Evolutionary conservation across 2,797 vertebrate species (phyloP), one percentile per base, ranked within the genome.

Genomic region (Pitangus sulphuratus): DNA sequence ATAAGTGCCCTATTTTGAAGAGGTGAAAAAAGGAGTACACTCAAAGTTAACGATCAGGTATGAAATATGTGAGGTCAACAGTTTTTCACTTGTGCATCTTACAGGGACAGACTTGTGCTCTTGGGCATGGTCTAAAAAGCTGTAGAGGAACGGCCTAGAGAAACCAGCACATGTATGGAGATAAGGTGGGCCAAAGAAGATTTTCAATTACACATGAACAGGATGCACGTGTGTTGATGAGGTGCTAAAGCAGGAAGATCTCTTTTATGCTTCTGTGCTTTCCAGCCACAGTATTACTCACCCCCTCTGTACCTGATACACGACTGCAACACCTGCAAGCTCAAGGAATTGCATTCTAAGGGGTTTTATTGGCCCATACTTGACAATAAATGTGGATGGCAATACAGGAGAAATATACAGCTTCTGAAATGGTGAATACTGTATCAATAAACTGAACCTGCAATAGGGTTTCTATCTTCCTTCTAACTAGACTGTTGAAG

Each of bases 51-150:
- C 4, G 15, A 78, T 69, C 18, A 71, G 44, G 19, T 11, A 70
- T 4, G 14, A 93, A 70, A 66, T 39, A 62, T 0, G 1, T 0
- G 0, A 56, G 37, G 15, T 2, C n/a, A 15, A 17, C 53, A 26
- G 13, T 8, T 71, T 70, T 70, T 40, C 0, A 44, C 16, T 48
- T 56, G 17, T 47, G 7, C 8, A 22, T 37, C 33, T 40, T 8
- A 45, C 12, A 28, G 28, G 44, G 33, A 30, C 15, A 65, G 2
- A 2, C 15, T 50, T 58, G 33, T 35, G 15, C 14, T 79, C 45
- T 58, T 3, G 2, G 42, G 50, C 42, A 76, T 30, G 25, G 8
- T 40, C 16, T 76, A 24, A 39, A 81, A 60, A 60, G 21, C 40
- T 51, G 16, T 14, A 30, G 9, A 84, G 54, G 22, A 89, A 50